Base-by-base conservation (phyloP, 92 coral and sea anemone species). In the Epizoanthus fatuus region DNA sequence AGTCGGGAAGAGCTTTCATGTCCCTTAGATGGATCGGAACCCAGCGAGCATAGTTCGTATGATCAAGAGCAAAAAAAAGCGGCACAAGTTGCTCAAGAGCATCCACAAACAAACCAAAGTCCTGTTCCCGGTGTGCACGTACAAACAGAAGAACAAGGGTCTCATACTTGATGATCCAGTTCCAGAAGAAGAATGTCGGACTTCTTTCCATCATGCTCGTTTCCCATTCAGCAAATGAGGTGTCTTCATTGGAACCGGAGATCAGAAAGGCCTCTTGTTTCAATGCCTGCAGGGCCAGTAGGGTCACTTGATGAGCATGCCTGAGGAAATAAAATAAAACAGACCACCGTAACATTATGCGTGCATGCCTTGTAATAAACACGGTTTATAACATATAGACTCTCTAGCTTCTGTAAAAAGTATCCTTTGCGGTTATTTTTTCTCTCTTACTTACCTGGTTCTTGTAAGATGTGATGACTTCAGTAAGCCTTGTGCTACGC, bases 381-480 rank as follows among this genome's bases (percentile, higher is more conserved):
- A 29, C 35, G 2, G 35, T 29, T 29, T 29, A 29, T 29, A 29
- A 2, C 35, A 29, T 29, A 29, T 29, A 29, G 35, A 29, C 35
- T 29, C 35, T 29, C 35, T 29, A 29, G 35, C 35, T 29, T 29
- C 35, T 29, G 35, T 29, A 29, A 29, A 29, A 29, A 29, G 35
- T 29, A 29, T 29, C 35, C 35, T 29, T 29, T 29, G 35, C 35
- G 35, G 35, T 29, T 29, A 29, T 29, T 1, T 29, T 29, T 29
- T 2, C 35, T 29, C 35, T 29, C 35, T 35, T 40, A 63, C 15
- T 63, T 62, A 79, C 72, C 69, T 79, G 66, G 72, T 79, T 57
- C 84, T 60, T n/a, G 84, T 79, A 57, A 79, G 51, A 40, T 60
- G 69, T 7, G 84, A 57, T 25, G 84, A 74, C 53, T 78, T 79